Base-by-base conservation (phyloP, 64 coral and sea anemone species). In the Pachyseris speciosa region DNA sequence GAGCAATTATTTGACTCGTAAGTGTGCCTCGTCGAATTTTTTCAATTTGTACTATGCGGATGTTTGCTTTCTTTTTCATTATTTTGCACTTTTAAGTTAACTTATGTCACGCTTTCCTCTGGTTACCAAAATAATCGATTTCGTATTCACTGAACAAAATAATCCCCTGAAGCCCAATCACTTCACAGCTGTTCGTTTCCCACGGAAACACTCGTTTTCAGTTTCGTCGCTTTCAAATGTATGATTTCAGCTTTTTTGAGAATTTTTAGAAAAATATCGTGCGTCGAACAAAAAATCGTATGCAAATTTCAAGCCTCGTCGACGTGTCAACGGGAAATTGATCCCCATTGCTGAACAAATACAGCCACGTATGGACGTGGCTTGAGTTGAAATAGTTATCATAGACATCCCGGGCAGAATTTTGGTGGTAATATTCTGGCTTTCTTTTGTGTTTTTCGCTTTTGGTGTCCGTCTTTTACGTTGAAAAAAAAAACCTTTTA, bases 11-110 rank as follows among this genome's bases (percentile, higher is more conserved):
- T 81, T 60, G 36, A 61, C 33, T 34, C 77, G 77, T 60, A 81
- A 81, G 77, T 41, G 36, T 37, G 30, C 40, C 33, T 63, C 51
- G 16, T 63, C 53, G 20, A 63, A 61, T 81, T 63, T 61, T 53
- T 57, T 79, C 75, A 79, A 79, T 79, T 51, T 37, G 31, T 79
- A 81, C 77, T 81, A 19, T 81, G 52, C 6, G 77, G 33, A 59
- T 81, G 52, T 61, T 61, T 81, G 29, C 40, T 81, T 81, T 26
- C 8, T 19, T 36, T n/a, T n/a, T n/a, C n/a, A n/a, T n/a, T n/a
- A n/a, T n/a, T n/a, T n/a, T n/a, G n/a, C n/a, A n/a, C n/a, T n/a
- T n/a, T 37, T 19, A 1, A 67, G 7, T 15, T 16, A 32, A 33
- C 9, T 34, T 34, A 4, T 34, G 75, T 78, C 75, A 78, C 75